Evolutionary conservation across 2,113 vertebrate genomes (phyloP).

Genomic region (Istiophorus platypterus): DNA sequence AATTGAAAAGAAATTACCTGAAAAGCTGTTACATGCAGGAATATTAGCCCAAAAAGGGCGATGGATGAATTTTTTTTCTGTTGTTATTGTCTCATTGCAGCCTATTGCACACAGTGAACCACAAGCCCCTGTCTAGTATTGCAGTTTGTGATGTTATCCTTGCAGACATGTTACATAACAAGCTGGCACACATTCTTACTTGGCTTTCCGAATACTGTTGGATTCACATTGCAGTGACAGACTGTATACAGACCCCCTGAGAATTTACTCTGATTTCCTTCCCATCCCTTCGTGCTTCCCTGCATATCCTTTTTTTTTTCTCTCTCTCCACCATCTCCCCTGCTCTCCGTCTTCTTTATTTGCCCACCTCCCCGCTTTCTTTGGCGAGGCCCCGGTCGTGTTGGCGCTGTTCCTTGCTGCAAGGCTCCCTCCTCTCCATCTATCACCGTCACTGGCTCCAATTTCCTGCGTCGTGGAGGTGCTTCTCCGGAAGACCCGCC

Average conservation of each 20-base stretch:
- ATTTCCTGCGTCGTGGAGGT: conserved; percentile 54
- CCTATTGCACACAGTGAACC: conserved; percentile 12
- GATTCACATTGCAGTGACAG: conserved; percentile 38
- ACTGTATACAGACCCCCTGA: conserved; percentile 19
- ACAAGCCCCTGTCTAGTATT: conserved; percentile 10
- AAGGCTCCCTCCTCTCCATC: conserved; percentile 61
- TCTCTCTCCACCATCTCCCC: background rate
- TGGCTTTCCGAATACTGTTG: conserved; percentile 49
- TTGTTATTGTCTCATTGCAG: conserved; percentile 20
- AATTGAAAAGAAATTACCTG: conserved; percentile 16
- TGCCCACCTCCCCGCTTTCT: conserved; percentile 50
- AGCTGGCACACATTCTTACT: conserved; percentile 34
- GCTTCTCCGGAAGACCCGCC: conserved; percentile 59
- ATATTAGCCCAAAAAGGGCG: background rate
- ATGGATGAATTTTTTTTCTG: background rate
- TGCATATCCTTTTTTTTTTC: no score
- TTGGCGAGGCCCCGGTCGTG: conserved; percentile 47
- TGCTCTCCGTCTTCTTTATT: conserved; percentile 36
- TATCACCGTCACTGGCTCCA: conserved; percentile 60
- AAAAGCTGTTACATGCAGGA: background rate
- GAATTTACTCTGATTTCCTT: conserved; percentile 32
- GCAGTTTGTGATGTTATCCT: conserved; percentile 45
- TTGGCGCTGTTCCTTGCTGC: conserved; percentile 51
- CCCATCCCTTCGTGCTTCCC: conserved; percentile 35
- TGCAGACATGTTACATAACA: conserved; percentile 64